A percentile compares a stretch with the other conserved stretches of the same genome.
phyloP scores from a whole-genome alignment of 2,113 vertebrate genomes.

The Erpornis zantholeuca region DNA sequence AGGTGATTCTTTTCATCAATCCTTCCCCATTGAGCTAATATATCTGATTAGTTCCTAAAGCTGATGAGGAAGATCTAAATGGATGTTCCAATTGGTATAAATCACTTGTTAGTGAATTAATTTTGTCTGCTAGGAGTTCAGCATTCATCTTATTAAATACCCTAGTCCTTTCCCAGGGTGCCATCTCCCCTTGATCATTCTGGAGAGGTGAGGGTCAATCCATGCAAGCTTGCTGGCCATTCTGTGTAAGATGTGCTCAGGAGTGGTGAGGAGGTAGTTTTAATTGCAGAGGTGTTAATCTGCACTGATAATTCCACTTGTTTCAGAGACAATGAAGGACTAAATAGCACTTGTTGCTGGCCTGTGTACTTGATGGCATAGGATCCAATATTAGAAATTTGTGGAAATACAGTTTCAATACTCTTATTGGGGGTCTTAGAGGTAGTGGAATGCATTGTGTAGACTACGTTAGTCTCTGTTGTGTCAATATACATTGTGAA shows the following conservation, averaged over 20 bases:
- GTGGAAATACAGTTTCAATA: not conserved
- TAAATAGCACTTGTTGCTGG: not conserved
- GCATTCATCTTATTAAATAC: not conserved
- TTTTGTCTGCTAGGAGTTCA: not conserved
- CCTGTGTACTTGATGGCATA: not conserved
- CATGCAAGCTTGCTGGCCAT: not conserved
- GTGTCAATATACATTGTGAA: not conserved
- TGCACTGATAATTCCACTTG: not conserved
- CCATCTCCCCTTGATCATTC: not conserved
- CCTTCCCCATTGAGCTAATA: not conserved
- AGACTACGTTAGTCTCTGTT: fast-evolving
- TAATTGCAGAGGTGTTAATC: not conserved
- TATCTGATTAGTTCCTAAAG: not conserved
- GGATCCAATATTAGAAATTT: not conserved
- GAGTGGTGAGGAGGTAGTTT: not conserved
- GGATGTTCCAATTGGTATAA: not conserved
- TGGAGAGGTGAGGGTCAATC: not conserved
- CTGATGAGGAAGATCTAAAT: not conserved
- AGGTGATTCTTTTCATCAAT: not conserved
- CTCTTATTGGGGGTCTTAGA: not conserved
- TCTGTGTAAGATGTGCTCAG: not conserved
- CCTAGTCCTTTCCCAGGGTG: not conserved
- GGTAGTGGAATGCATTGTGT: not conserved
- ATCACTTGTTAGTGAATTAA: not conserved
- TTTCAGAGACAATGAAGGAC: not conserved